Evolutionary conservation across 2,888 invertebrate species (phyloP), one percentile per base, ranked within the genome.

Genomic region (Tetragonula carbonaria): DNA sequence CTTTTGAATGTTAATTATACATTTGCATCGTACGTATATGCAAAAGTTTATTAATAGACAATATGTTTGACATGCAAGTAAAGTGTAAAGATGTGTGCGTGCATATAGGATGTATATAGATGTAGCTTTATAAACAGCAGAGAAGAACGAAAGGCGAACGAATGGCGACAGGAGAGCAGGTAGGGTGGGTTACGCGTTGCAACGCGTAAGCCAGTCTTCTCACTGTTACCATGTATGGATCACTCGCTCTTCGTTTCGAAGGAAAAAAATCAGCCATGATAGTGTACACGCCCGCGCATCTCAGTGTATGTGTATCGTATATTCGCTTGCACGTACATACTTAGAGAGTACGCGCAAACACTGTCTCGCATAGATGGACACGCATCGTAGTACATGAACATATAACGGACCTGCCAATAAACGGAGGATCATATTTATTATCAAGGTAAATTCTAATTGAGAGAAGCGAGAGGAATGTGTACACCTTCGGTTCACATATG

Each of bases 141-240:
- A 75, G 67, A 75, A 67, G 67, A 28, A 70, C 55, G 38, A 71
- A 62, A 62, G 62, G 62, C 62, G 62, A 71, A 65, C 73, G 70
- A 70, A 55, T 38, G 79, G 76, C 79, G 75, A 74, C 79, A 76
- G 74, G 81, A 74, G 74, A 78, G 73, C 74, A 80, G 74, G 70
- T 85, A 78, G 86, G 87, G 87, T 88, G 87, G 86, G 88, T 90
- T 91, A 90, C 90, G 88, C 90, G 85, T 87, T 89, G 90, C 88
- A 87, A 86, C 86, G 85, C 86, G 85, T 87, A 88, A 85, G 87
- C 81, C 86, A 88, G 86, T 85, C 88, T 88, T 88, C 86, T 88
- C 90, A 81, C 86, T 87, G 91, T 92, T 91, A 90, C 93, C 93
- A 92, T 92, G 91, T 93, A 92, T 91, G 93, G 92, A 92, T 92